phyloP scores from a whole-genome alignment of 2,888 invertebrate species.

The Pyrrhosoma nymphula region DNA sequence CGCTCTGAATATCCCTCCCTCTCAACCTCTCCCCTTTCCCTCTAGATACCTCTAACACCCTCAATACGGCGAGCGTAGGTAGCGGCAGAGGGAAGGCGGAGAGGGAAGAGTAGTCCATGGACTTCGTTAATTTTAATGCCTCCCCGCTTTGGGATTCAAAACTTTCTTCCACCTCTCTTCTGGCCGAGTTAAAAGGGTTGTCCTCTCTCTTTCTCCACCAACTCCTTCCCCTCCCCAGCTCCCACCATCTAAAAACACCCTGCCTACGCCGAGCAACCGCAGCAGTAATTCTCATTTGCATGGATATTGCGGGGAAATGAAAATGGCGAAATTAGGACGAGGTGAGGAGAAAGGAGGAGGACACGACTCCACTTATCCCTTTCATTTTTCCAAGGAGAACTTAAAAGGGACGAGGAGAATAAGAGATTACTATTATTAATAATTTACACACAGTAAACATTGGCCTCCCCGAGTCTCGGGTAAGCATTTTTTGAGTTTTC shows the following conservation, averaged over 20 bases:
- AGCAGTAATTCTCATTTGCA: constrained; percentile 61
- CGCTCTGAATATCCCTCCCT: too few species aligned
- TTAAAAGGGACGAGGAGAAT: neutral
- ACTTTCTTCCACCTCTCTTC: constrained; percentile 43
- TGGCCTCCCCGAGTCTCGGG: neutral
- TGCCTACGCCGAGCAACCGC: neutral
- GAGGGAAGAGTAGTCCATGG: neutral
- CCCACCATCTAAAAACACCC: neutral
- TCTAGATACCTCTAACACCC: neutral
- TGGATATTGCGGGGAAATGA: constrained; percentile 58
- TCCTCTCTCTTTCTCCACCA: neutral
- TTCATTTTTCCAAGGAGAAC: neutral
- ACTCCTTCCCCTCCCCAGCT: neutral
- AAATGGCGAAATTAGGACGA: constrained; percentile 33
- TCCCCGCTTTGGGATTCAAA: constrained; percentile 47
- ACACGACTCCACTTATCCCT: neutral
- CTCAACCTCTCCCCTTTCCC: too few species aligned
- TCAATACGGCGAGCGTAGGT: constrained; percentile 29
- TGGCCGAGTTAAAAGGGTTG: constrained; percentile 43
- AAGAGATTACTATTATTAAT: neutral
- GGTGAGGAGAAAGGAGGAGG: neutral
- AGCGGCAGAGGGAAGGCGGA: neutral
- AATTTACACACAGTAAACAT: neutral
- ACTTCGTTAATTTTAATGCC: constrained; percentile 62
- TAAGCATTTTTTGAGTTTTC: neutral